These are phyloP conservation scores for Cichlasoma orientale DNA, from an alignment of 2,797 vertebrate species.

Conservation along the genomic window DNA sequence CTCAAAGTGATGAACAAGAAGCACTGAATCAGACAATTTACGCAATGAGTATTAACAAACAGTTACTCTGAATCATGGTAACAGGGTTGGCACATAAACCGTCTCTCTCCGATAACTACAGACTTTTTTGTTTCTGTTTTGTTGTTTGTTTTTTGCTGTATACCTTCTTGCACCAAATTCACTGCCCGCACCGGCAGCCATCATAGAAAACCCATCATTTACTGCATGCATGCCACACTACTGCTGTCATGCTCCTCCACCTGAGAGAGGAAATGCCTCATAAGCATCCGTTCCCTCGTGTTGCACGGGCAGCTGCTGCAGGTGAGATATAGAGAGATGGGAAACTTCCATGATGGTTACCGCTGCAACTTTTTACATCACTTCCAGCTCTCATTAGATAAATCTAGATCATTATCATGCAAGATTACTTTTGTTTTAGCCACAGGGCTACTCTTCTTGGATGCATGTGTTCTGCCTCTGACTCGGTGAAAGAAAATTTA, in stretches of 20 bases:
- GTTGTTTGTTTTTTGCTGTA: not conserved
- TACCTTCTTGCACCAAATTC: not conserved
- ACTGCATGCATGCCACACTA: not conserved
- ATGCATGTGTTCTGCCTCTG: not conserved
- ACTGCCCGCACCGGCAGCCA: not conserved
- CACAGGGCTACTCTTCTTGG: not conserved
- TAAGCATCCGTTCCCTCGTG: not conserved
- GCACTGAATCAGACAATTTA: slow-evolving; percentile 8
- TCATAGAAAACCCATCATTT: slow-evolving; percentile 5
- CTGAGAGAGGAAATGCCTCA: slow-evolving; percentile 1
- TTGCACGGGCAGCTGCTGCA: slow-evolving; percentile 8
- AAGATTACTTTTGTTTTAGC: not conserved
- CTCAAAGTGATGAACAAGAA: slow-evolving; percentile 25
- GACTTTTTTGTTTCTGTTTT: not conserved
- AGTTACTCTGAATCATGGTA: slow-evolving; percentile 8
- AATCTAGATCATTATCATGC: slow-evolving; percentile 14
- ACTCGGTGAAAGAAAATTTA: not conserved
- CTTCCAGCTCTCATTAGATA: not conserved
- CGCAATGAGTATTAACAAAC: slow-evolving; percentile 12
- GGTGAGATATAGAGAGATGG: not conserved
- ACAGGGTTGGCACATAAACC: not conserved
- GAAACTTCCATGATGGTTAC: slow-evolving; percentile 22
- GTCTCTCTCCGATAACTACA: not conserved
- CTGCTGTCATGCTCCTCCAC: not conserved
- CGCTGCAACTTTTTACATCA: not conserved